Evolutionary conservation across 2,888 invertebrate genomes (phyloP).

Genomic region (Bombyx huttoni): DNA sequence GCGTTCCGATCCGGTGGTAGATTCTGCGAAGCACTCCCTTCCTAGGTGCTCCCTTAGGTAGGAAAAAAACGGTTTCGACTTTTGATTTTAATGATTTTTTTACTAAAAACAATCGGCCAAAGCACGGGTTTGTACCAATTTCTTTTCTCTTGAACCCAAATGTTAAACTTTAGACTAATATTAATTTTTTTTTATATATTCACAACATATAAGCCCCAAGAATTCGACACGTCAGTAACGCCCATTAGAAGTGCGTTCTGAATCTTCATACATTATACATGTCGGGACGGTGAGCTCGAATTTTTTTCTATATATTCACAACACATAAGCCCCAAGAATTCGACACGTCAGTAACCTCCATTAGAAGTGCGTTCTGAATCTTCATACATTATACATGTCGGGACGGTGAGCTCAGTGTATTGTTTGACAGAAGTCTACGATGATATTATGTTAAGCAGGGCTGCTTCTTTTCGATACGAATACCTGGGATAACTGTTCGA

Average conservation of each 20-base stretch:
- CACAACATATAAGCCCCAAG: background rate
- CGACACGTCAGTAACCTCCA: background rate
- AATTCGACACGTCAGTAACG: background rate
- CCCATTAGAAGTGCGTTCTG: conserved; percentile 23
- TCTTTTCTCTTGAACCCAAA: no score
- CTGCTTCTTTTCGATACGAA: conserved; percentile 4
- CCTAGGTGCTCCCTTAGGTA: no score
- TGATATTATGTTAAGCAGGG: conserved; percentile 47
- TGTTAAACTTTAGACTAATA: no score
- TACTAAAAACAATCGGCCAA: no score
- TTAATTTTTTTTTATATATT: background rate
- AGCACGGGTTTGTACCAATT: no score
- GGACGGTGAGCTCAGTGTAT: conserved; percentile 40
- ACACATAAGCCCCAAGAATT: background rate
- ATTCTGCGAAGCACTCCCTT: no score
- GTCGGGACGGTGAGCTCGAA: conserved; percentile 33
- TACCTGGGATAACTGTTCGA: background rate
- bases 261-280: conserved; percentile 57
- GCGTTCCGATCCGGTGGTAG: no score
- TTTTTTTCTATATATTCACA: background rate
- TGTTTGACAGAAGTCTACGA: conserved; percentile 45
- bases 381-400: conserved; percentile 58
- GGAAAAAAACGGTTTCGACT: no score
- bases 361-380: conserved; percentile 26
- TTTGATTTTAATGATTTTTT: no score